A percentile compares a stretch with the other conserved stretches of the same genome.
Conservation (phyloP, 1,140 invertebrate species). For the Drosophila takahashii region DNA sequence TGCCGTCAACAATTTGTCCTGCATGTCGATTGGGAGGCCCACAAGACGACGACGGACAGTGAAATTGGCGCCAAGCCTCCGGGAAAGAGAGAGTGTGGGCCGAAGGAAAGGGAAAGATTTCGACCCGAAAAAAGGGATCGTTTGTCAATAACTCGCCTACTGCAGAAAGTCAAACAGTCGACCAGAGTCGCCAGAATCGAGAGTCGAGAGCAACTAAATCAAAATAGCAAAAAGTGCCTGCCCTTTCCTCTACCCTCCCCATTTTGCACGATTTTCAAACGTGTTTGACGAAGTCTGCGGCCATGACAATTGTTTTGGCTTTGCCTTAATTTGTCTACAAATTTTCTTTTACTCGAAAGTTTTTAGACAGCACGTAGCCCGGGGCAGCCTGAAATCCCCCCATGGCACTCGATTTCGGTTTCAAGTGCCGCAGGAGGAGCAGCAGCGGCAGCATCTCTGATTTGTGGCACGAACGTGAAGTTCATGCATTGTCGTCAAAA, state of each 20-base stretch:
- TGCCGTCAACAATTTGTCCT: constrained; percentile 82
- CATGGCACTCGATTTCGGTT: constrained; percentile 53
- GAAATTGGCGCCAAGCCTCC: constrained; percentile 73
- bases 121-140: constrained; percentile 25
- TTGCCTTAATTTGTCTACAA: constrained; percentile 81
- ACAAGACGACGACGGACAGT: constrained; percentile 41
- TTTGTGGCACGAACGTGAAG: constrained; percentile 81
- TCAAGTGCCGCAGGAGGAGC: constrained; percentile 37
- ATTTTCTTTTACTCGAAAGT: constrained; percentile 59
- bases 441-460: constrained; percentile 66
- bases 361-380: constrained; percentile 48
- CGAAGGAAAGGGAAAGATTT: neutral
- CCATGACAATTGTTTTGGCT: constrained; percentile 66
- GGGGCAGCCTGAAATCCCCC: constrained; percentile 10
- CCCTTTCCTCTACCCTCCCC: neutral
- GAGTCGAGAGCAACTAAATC: constrained; percentile 28
- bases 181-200: neutral
- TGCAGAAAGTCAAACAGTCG: constrained; percentile 26
- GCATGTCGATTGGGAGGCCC: constrained; percentile 75
- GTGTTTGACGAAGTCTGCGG: constrained; percentile 60
- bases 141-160: constrained; percentile 78
- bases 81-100: constrained; percentile 29
- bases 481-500: constrained; percentile 78
- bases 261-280: constrained; percentile 74
- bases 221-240: constrained; percentile 35